These are phyloP conservation scores for Picus viridis DNA, from an alignment of 2,797 vertebrate species.

Conservation along the genomic window DNA sequence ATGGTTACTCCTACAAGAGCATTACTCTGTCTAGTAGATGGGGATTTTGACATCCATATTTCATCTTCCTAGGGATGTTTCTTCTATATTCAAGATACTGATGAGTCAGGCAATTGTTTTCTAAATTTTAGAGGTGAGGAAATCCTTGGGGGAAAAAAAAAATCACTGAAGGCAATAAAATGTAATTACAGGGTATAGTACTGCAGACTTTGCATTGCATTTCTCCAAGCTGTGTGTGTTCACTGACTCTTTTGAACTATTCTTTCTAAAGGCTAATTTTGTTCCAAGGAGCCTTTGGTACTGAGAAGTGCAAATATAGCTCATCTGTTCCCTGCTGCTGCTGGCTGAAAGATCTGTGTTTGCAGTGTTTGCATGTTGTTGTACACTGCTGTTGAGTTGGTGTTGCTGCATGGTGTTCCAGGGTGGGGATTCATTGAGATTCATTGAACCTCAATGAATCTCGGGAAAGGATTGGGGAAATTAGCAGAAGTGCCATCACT, in stretches of 20 bases:
- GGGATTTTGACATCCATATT: not conserved
- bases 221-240: not conserved
- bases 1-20: not conserved
- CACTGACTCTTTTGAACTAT: not conserved
- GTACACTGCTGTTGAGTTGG: not conserved
- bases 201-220: not conserved
- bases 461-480: not conserved
- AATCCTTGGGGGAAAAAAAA: not conserved
- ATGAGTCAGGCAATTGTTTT: not conserved
- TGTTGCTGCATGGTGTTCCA: not conserved
- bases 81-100: not conserved
- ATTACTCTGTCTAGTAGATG: not conserved
- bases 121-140: not conserved
- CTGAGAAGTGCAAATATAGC: not conserved
- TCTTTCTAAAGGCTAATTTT: constrained; percentile 16
- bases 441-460: not conserved
- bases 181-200: not conserved
- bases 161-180: not conserved
- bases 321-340: not conserved
- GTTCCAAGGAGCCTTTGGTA: constrained; percentile 1
- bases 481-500: constrained; percentile 41
- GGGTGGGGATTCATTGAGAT: not conserved
- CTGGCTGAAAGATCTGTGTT: not conserved
- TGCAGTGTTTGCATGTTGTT: not conserved
- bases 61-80: not conserved